Evolutionary conservation across 2,113 vertebrate genomes (phyloP).

Genomic region (Canis aureus): DNA sequence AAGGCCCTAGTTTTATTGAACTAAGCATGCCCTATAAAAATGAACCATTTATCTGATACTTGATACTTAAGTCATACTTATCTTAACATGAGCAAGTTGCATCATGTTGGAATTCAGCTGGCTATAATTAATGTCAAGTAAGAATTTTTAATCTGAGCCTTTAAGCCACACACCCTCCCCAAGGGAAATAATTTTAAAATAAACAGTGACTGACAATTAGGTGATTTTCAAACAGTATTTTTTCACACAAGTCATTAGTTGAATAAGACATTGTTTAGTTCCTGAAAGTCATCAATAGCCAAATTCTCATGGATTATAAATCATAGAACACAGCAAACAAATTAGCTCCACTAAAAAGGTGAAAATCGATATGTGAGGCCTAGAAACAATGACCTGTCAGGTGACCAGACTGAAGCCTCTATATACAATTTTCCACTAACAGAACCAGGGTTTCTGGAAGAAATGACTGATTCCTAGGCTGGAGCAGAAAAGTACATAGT

Average conservation of each 20-base stretch:
- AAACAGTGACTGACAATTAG: conserved; percentile 59
- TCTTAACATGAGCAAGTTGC: conserved; percentile 60
- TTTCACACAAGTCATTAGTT: conserved; percentile 61
- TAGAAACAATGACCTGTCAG: conserved; percentile 32
- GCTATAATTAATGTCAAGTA: conserved; percentile 63
- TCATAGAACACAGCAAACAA: conserved; percentile 62
- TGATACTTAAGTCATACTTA: conserved; percentile 44
- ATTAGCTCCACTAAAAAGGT: conserved; percentile 44
- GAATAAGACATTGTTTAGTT: conserved; percentile 69
- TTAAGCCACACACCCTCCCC: conserved; percentile 45
- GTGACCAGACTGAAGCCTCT: background rate
- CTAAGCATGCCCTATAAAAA: conserved; percentile 64
- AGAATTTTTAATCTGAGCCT: conserved; percentile 66
- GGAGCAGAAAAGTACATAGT: conserved; percentile 48
- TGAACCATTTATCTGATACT: conserved; percentile 57
- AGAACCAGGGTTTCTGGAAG: conserved; percentile 30
- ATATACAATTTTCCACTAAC: conserved; percentile 40
- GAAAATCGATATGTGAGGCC: conserved; percentile 49
- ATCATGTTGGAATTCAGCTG: conserved; percentile 46
- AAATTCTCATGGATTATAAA: conserved; percentile 63
- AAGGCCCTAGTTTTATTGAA: conserved; percentile 57
- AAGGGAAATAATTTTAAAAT: conserved; percentile 73
- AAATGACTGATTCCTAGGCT: conserved; percentile 48
- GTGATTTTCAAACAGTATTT: conserved; percentile 71
- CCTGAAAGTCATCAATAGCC: conserved; percentile 58